phyloP scores from a whole-genome alignment of 1,140 invertebrate genomes.

The Limonius californicus region DNA sequence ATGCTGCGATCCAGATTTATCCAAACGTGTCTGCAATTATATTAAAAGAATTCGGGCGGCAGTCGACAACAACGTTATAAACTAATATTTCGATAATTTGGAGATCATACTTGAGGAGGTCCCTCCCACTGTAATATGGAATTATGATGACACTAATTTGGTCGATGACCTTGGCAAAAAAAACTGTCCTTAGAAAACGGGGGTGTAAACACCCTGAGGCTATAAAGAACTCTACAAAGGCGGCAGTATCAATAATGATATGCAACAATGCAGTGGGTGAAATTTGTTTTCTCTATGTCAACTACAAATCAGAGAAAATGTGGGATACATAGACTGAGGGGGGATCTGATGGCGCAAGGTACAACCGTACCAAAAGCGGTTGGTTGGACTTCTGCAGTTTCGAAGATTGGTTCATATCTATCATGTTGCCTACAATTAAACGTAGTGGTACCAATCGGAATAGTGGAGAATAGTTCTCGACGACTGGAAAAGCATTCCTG shows the following conservation, averaged over 20 bases:
- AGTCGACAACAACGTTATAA: neutral
- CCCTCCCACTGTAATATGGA: neutral
- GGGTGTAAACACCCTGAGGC: neutral
- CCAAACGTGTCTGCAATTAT: neutral
- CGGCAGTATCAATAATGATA: too few species aligned
- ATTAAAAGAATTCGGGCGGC: neutral
- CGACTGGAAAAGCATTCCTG: neutral
- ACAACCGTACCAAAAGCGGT: neutral
- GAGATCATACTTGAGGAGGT: neutral
- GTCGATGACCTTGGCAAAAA: neutral
- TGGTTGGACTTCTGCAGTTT: neutral
- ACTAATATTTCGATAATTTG: neutral
- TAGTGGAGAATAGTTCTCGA: neutral
- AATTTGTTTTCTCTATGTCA: too few species aligned
- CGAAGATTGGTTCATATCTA: neutral
- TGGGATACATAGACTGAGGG: neutral
- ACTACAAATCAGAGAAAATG: too few species aligned
- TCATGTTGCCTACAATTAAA: neutral
- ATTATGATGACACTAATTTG: neutral
- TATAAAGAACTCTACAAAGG: too few species aligned
- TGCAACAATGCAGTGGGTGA: neutral
- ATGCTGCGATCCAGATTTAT: neutral
- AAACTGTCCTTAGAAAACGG: neutral
- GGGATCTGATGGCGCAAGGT: neutral
- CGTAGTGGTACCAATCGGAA: neutral